These are phyloP conservation scores for Lophius americanus DNA, from an alignment of 2,797 vertebrate genomes.

Conservation along the genomic window DNA sequence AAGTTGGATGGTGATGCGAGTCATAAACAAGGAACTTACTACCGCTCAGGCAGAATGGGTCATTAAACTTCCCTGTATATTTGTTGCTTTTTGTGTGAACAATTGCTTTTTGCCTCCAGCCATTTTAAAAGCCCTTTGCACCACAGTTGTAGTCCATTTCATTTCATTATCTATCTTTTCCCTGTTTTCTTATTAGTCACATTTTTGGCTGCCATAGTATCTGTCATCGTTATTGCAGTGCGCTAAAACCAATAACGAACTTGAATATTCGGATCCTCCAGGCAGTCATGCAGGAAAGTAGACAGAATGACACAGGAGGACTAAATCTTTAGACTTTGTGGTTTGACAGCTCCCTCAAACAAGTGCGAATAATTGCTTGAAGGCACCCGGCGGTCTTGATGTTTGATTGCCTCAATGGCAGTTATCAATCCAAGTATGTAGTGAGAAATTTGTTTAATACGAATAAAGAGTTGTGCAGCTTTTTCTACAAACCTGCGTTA, in stretches of 20 bases:
- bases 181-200: conserved; percentile 50
- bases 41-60: conserved; percentile 63
- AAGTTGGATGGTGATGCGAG: conserved; percentile 55
- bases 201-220: conserved; percentile 45
- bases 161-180: conserved; percentile 57
- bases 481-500: not conserved
- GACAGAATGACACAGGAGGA: conserved; percentile 1
- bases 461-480: not conserved
- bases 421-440: conserved; percentile 1
- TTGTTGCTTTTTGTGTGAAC: conserved; percentile 58
- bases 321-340: conserved; percentile 1
- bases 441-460: conserved; percentile 20
- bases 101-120: conserved; percentile 50
- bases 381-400: conserved; percentile 13
- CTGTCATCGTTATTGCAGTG: conserved; percentile 33
- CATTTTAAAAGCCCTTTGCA: conserved; percentile 51
- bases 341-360: conserved; percentile 22
- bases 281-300: conserved; percentile 19
- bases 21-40: conserved; percentile 73
- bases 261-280: conserved; percentile 22
- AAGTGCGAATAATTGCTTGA: not conserved
- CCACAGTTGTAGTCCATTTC: conserved; percentile 65
- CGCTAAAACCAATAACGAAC: conserved; percentile 41
- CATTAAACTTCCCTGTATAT: conserved; percentile 57
- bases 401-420: not conserved